Evolutionary conservation across 2,797 vertebrate genomes (phyloP), one percentile per base, ranked within the genome.

Genomic region (Rhincodon typus): DNA sequence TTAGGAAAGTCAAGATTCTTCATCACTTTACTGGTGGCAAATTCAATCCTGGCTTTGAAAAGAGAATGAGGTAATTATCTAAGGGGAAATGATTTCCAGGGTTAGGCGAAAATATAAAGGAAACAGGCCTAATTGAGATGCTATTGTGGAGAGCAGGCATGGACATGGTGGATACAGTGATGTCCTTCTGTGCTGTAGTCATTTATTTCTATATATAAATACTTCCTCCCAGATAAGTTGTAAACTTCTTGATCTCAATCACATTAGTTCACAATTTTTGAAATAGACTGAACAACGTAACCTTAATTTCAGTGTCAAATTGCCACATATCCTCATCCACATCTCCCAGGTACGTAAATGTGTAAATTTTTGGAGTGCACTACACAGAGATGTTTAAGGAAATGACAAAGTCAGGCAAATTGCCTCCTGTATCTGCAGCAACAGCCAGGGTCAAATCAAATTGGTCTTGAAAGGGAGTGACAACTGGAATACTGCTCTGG

Each of bases 401-500:
- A 93, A 23, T 21, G 21, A 25, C 38, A 8, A 23, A 7, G 19
- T 10, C 82, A 23, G 42, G 82, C 19, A 84, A 46, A 25, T 84
- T 84, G 21, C 46, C n/a, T 93, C n/a, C 25, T 67, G 66, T 2
- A 69, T 42, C 90, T 21, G 38, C 66, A 38, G n/a, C n/a, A 21
- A n/a, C 25, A 67, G 62, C n/a, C 90, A 69, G 67, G 38, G 90
- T 93, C 62, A 93, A 38, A 93, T 67, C 90, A 93, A 93, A 93
- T 67, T 93, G 90, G 67, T 93, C n/a, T n/a, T 69, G n/a, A 93
- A 42, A 91, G 30, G 30, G 3, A 66, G 57, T 38, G 88, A 91
- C 88, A 93, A 69, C 1, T n/a, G 3, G n/a, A 17, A 93, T 38
- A 50, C 67, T 67, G 23, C 21, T 42, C 38, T 93, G 62, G n/a